phyloP scores from a whole-genome alignment of 64 coral and sea anemone species.

The Stichodactyla mertensii region DNA sequence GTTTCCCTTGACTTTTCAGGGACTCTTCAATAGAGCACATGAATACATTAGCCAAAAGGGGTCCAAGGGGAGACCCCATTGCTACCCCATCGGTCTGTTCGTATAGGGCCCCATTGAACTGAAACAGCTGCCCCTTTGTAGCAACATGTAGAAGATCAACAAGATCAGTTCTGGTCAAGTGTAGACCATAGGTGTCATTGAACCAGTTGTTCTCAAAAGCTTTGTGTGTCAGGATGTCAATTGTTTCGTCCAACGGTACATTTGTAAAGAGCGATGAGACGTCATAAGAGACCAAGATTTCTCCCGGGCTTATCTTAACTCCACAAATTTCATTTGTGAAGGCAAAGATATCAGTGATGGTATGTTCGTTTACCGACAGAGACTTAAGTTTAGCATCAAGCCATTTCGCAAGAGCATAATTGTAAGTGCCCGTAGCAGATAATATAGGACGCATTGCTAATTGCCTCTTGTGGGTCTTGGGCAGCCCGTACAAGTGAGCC shows the following conservation, averaged over 20 bases:
- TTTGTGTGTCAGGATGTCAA: slow-evolving; percentile 12
- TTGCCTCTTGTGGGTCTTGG: too few relatives aligned
- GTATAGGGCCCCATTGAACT: slow-evolving; percentile 31
- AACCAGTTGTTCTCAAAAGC: slow-evolving; percentile 33
- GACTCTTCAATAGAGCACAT: slow-evolving; percentile 35
- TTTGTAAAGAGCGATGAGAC: too few relatives aligned
- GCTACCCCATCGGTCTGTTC: slow-evolving; percentile 14
- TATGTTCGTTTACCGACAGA: too few relatives aligned
- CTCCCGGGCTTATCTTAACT: too few relatives aligned
- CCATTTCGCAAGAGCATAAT: too few relatives aligned
- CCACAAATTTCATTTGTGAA: too few relatives aligned
- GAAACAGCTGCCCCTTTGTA: slow-evolving; percentile 38
- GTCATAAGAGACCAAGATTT: too few relatives aligned
- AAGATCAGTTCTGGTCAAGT: slow-evolving; percentile 27
- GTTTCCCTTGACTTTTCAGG: slow-evolving; percentile 24
- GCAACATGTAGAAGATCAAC: slow-evolving; percentile 38
- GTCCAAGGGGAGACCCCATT: slow-evolving; percentile 25
- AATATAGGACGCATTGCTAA: too few relatives aligned
- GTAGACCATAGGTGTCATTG: slow-evolving; percentile 30
- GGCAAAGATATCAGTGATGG: too few relatives aligned
- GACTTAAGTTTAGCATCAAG: too few relatives aligned
- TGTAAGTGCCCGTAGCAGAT: too few relatives aligned
- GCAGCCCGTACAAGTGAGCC: too few relatives aligned
- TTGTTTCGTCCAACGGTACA: slow-evolving; percentile 20
- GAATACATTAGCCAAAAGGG: slow-evolving; percentile 33